Evolutionary conservation across 2,797 vertebrate species (phyloP).

Genomic region (Tapirus indicus): DNA sequence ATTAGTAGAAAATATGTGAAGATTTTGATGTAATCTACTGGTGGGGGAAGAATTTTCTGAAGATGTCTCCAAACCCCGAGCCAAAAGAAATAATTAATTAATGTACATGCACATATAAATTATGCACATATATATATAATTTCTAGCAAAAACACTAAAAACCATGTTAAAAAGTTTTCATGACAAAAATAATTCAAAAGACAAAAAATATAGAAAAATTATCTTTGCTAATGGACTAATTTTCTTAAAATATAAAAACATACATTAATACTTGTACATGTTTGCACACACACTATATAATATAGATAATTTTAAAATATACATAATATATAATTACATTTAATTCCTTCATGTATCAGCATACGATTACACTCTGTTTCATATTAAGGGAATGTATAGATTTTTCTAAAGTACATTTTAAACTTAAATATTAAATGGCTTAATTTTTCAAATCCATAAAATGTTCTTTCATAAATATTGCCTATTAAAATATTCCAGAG

Average conservation of each 20-base stretch:
- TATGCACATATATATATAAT: not conserved
- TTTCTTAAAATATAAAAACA: not conserved
- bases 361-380: not conserved
- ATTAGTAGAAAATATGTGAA: not conserved
- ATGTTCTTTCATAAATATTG: not conserved
- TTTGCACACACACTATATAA: not conserved
- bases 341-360: not conserved
- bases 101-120: not conserved
- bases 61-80: not conserved
- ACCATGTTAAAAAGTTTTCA: not conserved
- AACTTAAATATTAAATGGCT: not conserved
- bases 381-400: not conserved
- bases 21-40: not conserved
- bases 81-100: not conserved
- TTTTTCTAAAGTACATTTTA: not conserved
- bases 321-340: not conserved
- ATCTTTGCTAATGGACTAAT: not conserved
- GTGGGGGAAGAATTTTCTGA: not conserved
- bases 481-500: not conserved
- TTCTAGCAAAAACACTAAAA: not conserved
- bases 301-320: not conserved
- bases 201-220: not conserved
- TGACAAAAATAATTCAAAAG: not conserved
- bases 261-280: not conserved
- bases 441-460: not conserved